Evolutionary conservation across 2,113 vertebrate species (phyloP).

Genomic region (Condylura cristata): DNA sequence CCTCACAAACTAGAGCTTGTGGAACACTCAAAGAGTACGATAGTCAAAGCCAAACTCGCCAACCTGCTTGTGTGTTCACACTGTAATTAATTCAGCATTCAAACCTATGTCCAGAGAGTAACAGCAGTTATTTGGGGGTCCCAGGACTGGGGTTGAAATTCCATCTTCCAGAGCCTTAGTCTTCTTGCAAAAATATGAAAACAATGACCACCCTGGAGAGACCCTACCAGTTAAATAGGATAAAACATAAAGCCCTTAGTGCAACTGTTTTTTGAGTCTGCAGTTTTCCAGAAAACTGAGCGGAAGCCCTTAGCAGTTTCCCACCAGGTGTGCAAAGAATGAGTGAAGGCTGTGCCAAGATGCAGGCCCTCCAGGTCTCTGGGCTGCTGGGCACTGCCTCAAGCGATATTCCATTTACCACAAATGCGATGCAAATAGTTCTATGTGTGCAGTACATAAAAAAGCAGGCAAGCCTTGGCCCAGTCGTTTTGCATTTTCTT

Average conservation of each 20-base stretch:
- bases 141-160: neutral
- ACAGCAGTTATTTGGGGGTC: too few species aligned
- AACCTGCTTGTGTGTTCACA: neutral
- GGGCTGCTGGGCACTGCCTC: neutral
- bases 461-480: neutral
- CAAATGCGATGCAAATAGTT: neutral
- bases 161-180: neutral
- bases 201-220: neutral
- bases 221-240: neutral
- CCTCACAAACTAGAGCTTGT: neutral
- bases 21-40: neutral
- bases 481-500: neutral
- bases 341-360: neutral
- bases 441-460: neutral
- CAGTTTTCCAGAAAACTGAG: conserved; percentile 4
- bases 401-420: neutral
- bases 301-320: neutral
- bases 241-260: neutral
- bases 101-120: neutral
- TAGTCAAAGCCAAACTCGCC: neutral
- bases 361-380: neutral
- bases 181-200: neutral
- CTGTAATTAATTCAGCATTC: neutral
- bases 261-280: neutral
- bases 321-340: neutral